Percentiles rank a stretch among this genome's conserved stretches.
Evolutionary conservation across 1,140 invertebrate genomes (phyloP).

Genomic region (Helicoverpa armigera): DNA sequence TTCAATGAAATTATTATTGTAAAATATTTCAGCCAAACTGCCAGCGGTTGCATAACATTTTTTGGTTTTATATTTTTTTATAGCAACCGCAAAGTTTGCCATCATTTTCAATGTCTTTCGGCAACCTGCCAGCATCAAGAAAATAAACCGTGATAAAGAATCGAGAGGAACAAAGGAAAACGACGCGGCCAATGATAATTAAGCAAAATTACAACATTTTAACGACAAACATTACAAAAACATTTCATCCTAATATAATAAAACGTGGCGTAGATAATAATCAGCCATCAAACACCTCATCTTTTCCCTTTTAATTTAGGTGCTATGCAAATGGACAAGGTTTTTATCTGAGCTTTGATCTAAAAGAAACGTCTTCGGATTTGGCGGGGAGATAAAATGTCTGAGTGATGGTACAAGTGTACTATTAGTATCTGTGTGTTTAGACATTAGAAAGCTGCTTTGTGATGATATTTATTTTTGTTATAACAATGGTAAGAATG

Average conservation of each 20-base stretch:
- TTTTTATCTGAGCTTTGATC: constrained; percentile 48
- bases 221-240: constrained; percentile 32
- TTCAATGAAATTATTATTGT: constrained; percentile 5
- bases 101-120: constrained; percentile 31
- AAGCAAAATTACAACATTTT: constrained; percentile 16
- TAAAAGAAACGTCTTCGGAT: constrained; percentile 46
- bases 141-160: constrained; percentile 33
- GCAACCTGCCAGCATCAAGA: constrained; percentile 15
- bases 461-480: constrained; percentile 39
- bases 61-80: constrained; percentile 20
- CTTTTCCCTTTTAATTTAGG: constrained; percentile 52
- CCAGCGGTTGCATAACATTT: constrained; percentile 24
- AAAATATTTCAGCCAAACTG: constrained; percentile 7
- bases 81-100: not conserved
- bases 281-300: constrained; percentile 53
- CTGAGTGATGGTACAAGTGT: constrained; percentile 42
- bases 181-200: constrained; percentile 9
- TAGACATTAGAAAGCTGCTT: constrained; percentile 42
- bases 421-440: constrained; percentile 43
- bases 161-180: constrained; percentile 15
- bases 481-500: constrained; percentile 24
- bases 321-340: constrained; percentile 54
- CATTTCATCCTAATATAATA: constrained; percentile 17
- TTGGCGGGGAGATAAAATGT: constrained; percentile 48
- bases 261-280: constrained; percentile 48